Evolutionary conservation across 2,113 vertebrate genomes (phyloP).

Genomic region (Ciconia stormi): DNA sequence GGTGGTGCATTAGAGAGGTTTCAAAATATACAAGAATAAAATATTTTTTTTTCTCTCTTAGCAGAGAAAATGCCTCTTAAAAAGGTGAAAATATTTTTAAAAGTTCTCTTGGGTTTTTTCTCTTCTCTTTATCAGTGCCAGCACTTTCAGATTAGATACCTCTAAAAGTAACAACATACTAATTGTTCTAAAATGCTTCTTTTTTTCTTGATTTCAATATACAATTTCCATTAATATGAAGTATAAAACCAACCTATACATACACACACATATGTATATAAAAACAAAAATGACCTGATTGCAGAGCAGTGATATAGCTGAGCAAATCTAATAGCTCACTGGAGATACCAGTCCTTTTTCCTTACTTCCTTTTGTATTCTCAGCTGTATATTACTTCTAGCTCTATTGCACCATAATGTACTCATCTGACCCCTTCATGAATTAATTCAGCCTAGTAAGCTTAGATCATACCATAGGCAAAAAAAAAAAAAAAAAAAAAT

Average conservation of each 20-base stretch:
- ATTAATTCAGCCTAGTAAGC: not conserved
- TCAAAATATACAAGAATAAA: not conserved
- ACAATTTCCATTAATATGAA: not conserved
- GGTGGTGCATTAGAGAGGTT: not conserved
- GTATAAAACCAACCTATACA: not conserved
- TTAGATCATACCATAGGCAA: not conserved
- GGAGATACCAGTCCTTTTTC: not conserved
- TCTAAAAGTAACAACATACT: not conserved
- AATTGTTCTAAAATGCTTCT: not conserved
- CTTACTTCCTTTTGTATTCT: not conserved
- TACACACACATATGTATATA: not conserved
- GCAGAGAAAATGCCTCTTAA: not conserved
- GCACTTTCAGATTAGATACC: not conserved
- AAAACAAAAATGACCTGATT: fast-evolving
- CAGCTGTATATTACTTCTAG: not conserved
- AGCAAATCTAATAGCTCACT: not conserved
- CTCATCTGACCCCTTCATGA: not conserved
- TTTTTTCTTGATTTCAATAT: not conserved
- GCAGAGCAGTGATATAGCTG: not conserved
- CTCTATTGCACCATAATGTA: not conserved
- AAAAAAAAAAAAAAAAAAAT: not conserved
- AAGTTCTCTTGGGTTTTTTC: not conserved
- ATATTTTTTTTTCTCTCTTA: not conserved
- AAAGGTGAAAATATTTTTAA: not conserved
- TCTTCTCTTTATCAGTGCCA: not conserved